These are phyloP conservation scores for Ploceus nigricollis DNA, from an alignment of 2,113 vertebrate genomes.

Conservation along the genomic window DNA sequence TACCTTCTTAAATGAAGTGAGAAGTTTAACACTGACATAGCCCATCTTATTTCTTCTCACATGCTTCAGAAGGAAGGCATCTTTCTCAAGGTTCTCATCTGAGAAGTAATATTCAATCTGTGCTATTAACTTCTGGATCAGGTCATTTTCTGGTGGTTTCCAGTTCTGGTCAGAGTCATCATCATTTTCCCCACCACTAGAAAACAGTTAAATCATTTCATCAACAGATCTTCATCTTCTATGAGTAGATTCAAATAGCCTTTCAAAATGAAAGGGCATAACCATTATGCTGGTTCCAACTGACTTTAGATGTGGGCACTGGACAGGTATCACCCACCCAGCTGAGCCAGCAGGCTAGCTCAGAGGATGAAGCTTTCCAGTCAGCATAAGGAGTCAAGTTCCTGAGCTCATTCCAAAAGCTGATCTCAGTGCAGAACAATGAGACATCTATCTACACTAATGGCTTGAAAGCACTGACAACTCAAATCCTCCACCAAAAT, in stretches of 20 bases:
- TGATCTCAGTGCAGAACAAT: not conserved
- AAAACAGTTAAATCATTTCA: conserved; percentile 7
- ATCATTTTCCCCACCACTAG: conserved; percentile 88
- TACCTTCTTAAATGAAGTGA: conserved; percentile 99
- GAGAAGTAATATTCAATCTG: conserved; percentile 98
- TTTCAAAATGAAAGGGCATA: not conserved
- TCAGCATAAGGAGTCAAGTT: not conserved
- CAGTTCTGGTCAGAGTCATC: conserved; percentile 81
- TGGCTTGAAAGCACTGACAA: not conserved
- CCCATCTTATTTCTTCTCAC: conserved; percentile 94
- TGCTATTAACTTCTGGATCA: conserved; percentile 86
- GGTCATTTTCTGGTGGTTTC: conserved; percentile 87
- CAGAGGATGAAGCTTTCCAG: not conserved
- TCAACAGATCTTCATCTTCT: not conserved
- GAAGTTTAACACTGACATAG: conserved; percentile 95
- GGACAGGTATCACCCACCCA: not conserved
- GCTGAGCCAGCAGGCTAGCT: not conserved
- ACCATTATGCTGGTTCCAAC: not conserved
- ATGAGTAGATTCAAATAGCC: not conserved
- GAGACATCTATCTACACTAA: not conserved
- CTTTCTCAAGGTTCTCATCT: conserved; percentile 94
- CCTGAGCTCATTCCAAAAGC: not conserved
- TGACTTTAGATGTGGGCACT: not conserved
- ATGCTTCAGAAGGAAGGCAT: conserved; percentile 94
- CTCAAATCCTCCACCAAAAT: not conserved